Conservation (phyloP, 2,888 invertebrate species). For the Syritta pipiens region DNA sequence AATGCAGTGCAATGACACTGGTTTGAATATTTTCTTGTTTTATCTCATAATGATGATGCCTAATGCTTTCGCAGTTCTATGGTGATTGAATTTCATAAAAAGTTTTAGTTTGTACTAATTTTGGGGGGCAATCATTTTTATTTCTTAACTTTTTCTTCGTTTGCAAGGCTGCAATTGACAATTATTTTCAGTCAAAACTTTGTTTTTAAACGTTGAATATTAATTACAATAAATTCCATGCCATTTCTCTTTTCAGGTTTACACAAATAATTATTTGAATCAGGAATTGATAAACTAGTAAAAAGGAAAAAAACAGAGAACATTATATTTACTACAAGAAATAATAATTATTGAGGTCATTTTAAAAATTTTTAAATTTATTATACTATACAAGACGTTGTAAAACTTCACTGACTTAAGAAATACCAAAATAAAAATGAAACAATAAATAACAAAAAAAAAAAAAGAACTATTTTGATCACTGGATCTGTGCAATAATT, state of each 20-base stretch:
- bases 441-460: constrained; percentile 51
- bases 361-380: constrained; percentile 73
- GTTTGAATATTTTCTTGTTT: no score
- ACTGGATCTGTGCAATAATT: constrained; percentile 69
- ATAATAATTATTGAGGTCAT: constrained; percentile 64
- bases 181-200: neutral
- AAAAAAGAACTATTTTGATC: constrained; percentile 69
- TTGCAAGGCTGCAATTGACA: no score
- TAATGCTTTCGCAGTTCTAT: no score
- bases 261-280: constrained; percentile 71
- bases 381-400: constrained; percentile 57
- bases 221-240: constrained; percentile 4
- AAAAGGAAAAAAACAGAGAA: constrained; percentile 28
- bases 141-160: no score
- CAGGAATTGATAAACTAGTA: constrained; percentile 74
- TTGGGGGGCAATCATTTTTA: no score
- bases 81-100: no score
- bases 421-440: constrained; percentile 43
- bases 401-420: constrained; percentile 62
- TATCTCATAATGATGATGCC: no score
- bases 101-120: no score
- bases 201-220: neutral
- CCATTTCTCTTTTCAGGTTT: constrained; percentile 45
- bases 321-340: constrained; percentile 38
- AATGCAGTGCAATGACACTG: no score